phyloP scores from a whole-genome alignment of 1,140 invertebrate species.

The Ridgeia piscesae region DNA sequence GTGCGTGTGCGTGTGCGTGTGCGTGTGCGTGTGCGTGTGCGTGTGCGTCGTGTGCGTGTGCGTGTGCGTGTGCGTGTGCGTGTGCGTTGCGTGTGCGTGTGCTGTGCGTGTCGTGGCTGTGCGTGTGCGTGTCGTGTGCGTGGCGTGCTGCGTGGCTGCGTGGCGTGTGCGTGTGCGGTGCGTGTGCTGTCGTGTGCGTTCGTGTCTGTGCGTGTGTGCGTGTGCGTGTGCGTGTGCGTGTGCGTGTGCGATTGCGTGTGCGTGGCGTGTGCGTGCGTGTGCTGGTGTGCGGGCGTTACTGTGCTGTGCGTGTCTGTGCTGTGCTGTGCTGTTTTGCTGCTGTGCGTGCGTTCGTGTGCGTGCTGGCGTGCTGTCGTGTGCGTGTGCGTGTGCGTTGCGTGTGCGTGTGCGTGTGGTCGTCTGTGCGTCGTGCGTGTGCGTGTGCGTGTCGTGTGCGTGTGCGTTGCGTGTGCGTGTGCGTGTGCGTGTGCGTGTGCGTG shows the following conservation, averaged over 20 bases:
- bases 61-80: not conserved
- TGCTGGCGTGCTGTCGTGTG: too few species aligned
- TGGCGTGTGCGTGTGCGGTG: not conserved
- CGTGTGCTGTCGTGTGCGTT: too few species aligned
- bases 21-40: not conserved
- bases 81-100: not conserved
- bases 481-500: not conserved
- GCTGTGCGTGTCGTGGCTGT: not conserved
- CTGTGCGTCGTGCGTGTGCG: not conserved
- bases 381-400: not conserved
- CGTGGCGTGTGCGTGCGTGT: not conserved
- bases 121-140: not conserved
- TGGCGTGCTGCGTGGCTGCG: not conserved
- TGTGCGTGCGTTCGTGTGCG: not conserved
- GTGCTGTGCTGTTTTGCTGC: not conserved
- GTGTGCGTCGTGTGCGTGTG: not conserved
- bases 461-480: not conserved
- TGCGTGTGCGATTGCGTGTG: not conserved
- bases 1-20: too few species aligned
- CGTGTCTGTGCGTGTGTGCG: not conserved
- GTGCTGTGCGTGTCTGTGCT: not conserved
- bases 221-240: not conserved
- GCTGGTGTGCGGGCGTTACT: not conserved
- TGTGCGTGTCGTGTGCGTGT: not conserved
- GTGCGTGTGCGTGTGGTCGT: not conserved